Evolutionary conservation across 2,113 vertebrate species (phyloP).

Genomic region (Orientallactaga bullata): DNA sequence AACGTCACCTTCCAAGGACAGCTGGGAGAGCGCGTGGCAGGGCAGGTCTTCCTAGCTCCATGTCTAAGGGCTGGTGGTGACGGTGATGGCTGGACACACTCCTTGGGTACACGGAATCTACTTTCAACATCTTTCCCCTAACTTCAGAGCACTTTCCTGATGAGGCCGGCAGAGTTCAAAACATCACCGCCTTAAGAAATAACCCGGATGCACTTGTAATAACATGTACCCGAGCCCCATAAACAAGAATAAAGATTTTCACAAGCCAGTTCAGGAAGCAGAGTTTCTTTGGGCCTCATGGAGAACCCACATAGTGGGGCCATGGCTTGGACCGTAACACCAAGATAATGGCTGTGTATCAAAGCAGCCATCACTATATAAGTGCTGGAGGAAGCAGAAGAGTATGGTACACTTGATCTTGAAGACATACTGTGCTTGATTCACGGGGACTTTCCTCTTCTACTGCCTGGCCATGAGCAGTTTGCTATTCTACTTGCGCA

Average conservation of each 20-base stretch:
- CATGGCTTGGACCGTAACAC: background rate
- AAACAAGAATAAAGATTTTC: background rate
- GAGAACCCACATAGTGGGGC: background rate
- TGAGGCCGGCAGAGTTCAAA: background rate
- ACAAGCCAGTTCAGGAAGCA: background rate
- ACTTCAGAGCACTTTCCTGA: background rate
- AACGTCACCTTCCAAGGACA: background rate
- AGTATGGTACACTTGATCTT: background rate
- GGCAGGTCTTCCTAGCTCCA: background rate
- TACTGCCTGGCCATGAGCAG: background rate
- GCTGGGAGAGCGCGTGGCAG: background rate
- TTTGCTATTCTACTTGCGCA: background rate
- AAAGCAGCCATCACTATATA: background rate
- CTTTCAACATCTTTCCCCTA: background rate
- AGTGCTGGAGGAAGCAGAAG: background rate
- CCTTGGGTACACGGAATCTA: background rate
- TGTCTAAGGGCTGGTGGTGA: accelerated
- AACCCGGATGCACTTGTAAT: background rate
- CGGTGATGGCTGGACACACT: no score
- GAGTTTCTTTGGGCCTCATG: background rate
- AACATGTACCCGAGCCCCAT: background rate
- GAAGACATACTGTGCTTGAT: background rate
- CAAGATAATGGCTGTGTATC: background rate
- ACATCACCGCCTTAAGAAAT: background rate
- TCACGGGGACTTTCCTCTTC: background rate